Evolutionary conservation across 2,113 vertebrate genomes (phyloP).

Genomic region (Lepisosteus oculatus): DNA sequence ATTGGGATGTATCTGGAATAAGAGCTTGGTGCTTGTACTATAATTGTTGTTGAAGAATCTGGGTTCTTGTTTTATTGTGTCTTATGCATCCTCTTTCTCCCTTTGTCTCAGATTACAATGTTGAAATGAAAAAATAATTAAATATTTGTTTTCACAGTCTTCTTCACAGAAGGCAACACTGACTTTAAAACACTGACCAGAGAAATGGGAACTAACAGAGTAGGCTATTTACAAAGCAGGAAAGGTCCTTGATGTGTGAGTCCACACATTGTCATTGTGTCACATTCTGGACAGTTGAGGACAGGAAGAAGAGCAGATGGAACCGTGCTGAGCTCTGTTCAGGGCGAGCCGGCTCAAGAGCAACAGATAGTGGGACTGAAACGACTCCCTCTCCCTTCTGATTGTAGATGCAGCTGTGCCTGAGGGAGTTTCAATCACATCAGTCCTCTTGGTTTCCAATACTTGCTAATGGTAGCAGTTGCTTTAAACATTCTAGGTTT

Average conservation of each 20-base stretch:
- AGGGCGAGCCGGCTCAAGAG: not conserved
- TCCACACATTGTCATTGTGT: not conserved
- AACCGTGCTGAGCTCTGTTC: not conserved
- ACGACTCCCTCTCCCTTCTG: not conserved
- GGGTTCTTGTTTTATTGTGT: not conserved
- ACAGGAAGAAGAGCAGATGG: not conserved
- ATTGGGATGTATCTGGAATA: not conserved
- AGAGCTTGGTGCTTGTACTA: not conserved
- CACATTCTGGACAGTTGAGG: slow-evolving; percentile 5
- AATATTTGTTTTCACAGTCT: slow-evolving; percentile 44
- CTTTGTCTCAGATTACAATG: slow-evolving; percentile 28
- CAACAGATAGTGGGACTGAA: not conserved
- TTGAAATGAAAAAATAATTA: slow-evolving; percentile 42
- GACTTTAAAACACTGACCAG: slow-evolving; percentile 58
- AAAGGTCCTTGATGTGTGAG: slow-evolving; percentile 21
- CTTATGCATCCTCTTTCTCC: slow-evolving; percentile 16
- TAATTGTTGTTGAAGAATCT: slow-evolving; percentile 5
- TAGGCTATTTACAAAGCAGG: slow-evolving; percentile 72
- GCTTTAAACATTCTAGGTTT: not conserved
- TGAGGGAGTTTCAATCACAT: no score
- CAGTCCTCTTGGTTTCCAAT: no score
- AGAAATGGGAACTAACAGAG: slow-evolving; percentile 48
- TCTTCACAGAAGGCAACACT: slow-evolving; percentile 54
- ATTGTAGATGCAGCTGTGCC: no score
- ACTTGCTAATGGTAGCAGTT: no score